Percentiles rank a stretch among this genome's conserved stretches.
phyloP scores from a whole-genome alignment of 2,888 invertebrate species.

The Cosmia trapezina region DNA sequence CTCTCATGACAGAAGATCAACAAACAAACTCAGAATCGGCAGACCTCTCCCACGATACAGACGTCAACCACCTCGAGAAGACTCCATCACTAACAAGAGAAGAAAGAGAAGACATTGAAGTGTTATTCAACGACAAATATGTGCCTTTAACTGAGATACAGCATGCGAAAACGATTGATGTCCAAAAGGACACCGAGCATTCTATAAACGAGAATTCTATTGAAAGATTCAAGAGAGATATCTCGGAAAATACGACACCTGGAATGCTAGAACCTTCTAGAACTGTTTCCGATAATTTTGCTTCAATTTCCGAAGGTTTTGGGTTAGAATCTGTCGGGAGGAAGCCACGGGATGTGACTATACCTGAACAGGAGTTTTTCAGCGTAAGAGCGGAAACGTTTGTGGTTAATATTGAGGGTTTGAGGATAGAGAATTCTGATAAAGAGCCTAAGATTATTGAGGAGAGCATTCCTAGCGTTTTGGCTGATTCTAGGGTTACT shows the following conservation, averaged over 20 bases:
- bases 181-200: constrained; percentile 14
- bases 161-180: constrained; percentile 16
- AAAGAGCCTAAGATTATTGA: constrained; percentile 89
- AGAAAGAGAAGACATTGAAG: constrained; percentile 77
- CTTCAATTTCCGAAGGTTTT: constrained; percentile 1
- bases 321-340: constrained; percentile 30
- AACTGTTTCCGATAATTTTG: not conserved
- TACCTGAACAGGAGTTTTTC: constrained; percentile 67
- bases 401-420: constrained; percentile 84
- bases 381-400: constrained; percentile 66
- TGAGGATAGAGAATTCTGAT: constrained; percentile 90
- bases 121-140: constrained; percentile 72
- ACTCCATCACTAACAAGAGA: constrained; percentile 71
- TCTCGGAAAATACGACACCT: constrained; percentile 1
- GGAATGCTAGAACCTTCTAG: not conserved
- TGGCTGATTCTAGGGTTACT: constrained; percentile 90
- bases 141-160: constrained; percentile 72
- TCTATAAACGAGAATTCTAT: constrained; percentile 44
- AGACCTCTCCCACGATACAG: constrained; percentile 83
- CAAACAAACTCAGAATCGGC: constrained; percentile 68
- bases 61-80: constrained; percentile 79
- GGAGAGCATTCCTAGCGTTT: constrained; percentile 92
- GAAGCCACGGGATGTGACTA: constrained; percentile 59
- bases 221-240: constrained; percentile 16
- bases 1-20: not conserved